Evolutionary conservation across 2,113 vertebrate genomes (phyloP), one percentile per base, ranked within the genome.

Genomic region (Odontesthes bonariensis): DNA sequence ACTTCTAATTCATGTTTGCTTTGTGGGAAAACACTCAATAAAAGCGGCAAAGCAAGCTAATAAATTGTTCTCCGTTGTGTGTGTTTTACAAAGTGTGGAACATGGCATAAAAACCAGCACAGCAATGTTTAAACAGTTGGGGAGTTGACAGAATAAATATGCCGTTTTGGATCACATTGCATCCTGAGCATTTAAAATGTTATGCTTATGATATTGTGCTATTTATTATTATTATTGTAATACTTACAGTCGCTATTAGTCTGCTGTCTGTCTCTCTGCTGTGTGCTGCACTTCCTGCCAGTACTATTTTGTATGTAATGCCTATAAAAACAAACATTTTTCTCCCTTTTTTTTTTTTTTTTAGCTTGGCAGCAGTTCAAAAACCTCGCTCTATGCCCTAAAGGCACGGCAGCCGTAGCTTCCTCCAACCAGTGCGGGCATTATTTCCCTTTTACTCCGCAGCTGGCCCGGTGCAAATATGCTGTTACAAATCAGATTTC

Each of bases 241-340:
- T 71, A 52, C 23, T 20, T 69, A 73, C 55, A 53, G 17, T 54
- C 22, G 31, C 57, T 75, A 44, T 68, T 57, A 40, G n/a, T 55
- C 60, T 65, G 67, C 33, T 71, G 76, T 56, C 52, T 12, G 10
- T 62, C 58, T 54, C 31, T 27, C 55, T 12, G 17, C 47, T 76
- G 64, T 61, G 70, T 54, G 42, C 42, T 61, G 20, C 5, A 10
- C 72, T 68, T 63, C 62, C 73, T 85, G 79, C 75, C 60, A 82
- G 16, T 73, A 47, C 42, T 75, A 71, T 77, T 87, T 81, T 64
- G 79, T 61, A 82, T 85, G 69, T 54, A 68, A 75, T 69, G 33
- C 68, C 57, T 82, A 19, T 78, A 68, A 88, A 89, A 89, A 82
- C 81, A 90, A 87, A 83, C 67, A 80, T 44, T 60, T 38, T 46